Conservation (phyloP, 1,140 invertebrate genomes). For the Vanessa tameamea region DNA sequence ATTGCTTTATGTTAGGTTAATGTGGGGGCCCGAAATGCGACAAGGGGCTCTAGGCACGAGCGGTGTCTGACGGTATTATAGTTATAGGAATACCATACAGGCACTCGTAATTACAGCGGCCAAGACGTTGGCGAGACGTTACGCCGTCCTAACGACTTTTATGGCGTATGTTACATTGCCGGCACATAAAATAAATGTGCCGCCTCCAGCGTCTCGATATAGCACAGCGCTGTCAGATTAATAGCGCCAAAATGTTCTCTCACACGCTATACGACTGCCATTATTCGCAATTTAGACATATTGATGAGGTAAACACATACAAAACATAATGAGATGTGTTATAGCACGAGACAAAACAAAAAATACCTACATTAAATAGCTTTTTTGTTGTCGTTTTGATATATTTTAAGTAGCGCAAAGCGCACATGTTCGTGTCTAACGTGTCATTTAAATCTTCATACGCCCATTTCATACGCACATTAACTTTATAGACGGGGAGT, state of each 20-base stretch:
- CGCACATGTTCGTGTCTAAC: slow-evolving; percentile 35
- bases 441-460: slow-evolving; percentile 73
- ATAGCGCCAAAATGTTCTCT: slow-evolving; percentile 75
- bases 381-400: not conserved
- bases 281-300: slow-evolving; percentile 61
- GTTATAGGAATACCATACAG: slow-evolving; percentile 59
- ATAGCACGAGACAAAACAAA: not conserved
- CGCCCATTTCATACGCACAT: too few species aligned
- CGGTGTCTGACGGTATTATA: slow-evolving; percentile 54
- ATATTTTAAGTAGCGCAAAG: not conserved
- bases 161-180: slow-evolving; percentile 79
- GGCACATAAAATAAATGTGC: slow-evolving; percentile 80
- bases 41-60: slow-evolving; percentile 47
- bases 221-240: slow-evolving; percentile 72
- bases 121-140: slow-evolving; percentile 77
- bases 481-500: slow-evolving; percentile 70
- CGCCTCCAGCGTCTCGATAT: slow-evolving; percentile 70
- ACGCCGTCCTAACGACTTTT: slow-evolving; percentile 79
- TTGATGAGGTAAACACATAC: slow-evolving; percentile 57
- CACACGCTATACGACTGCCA: slow-evolving; percentile 60
- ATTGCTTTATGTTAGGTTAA: slow-evolving; percentile 70
- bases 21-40: slow-evolving; percentile 48
- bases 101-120: slow-evolving; percentile 68
- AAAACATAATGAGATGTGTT: not conserved
- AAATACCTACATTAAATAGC: not conserved